phyloP scores from a whole-genome alignment of 2,113 vertebrate genomes.

The Syngnathus scovelli region DNA sequence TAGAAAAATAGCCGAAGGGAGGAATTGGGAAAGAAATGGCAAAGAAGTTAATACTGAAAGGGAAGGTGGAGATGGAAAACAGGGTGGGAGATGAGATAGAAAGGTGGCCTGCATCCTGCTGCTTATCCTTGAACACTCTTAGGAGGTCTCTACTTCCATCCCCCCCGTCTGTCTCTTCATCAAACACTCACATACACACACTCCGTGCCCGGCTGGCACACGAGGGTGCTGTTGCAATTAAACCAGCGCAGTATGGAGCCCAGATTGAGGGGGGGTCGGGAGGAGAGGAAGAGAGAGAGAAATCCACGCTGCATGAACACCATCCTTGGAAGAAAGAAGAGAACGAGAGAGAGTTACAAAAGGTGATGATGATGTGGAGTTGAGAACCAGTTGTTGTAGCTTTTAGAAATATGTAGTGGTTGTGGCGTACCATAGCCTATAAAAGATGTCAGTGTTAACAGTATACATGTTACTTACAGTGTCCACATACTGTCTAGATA shows the following conservation, averaged over 20 bases:
- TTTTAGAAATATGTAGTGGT: background rate
- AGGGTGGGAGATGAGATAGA: conserved; percentile 48
- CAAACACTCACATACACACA: conserved; percentile 18
- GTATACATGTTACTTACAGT: no score
- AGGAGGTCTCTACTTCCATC: conserved; percentile 61
- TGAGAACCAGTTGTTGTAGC: background rate
- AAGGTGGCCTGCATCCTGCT: conserved; percentile 60
- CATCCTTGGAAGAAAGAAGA: conserved; percentile 48
- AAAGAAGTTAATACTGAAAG: conserved; percentile 9
- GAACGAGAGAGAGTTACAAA: conserved; percentile 13
- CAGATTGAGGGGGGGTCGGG: conserved; percentile 57
- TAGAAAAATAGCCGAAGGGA: conserved; percentile 9
- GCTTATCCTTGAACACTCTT: conserved; percentile 76
- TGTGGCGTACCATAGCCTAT: background rate
- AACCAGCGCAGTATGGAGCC: conserved; percentile 64
- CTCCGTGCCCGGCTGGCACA: conserved; percentile 53
- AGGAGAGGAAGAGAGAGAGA: conserved; percentile 41
- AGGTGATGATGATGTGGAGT: conserved; percentile 20
- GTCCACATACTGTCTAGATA: no score
- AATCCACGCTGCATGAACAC: conserved; percentile 42
- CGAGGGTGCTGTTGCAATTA: conserved; percentile 75
- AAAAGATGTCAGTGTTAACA: background rate
- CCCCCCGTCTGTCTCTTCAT: conserved; percentile 34
- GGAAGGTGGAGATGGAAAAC: conserved; percentile 30
- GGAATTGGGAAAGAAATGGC: conserved; percentile 1